Conservation (phyloP, 2,888 invertebrate genomes). For the Apotomis capreana region DNA sequence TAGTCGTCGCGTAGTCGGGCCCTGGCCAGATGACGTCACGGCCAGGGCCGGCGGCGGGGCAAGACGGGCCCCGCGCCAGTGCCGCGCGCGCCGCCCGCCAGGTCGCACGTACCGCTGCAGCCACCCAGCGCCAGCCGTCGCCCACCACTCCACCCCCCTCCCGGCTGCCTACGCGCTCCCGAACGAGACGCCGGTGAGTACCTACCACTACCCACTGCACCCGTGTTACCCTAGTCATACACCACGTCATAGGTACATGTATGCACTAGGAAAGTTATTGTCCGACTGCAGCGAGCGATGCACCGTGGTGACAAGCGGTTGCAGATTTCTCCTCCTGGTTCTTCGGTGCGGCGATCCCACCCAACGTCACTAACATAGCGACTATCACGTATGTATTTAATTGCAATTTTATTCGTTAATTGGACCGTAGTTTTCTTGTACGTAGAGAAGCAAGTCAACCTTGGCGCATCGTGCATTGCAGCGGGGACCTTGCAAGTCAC, state of each 20-base stretch:
- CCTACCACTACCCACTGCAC: slow-evolving; percentile 42
- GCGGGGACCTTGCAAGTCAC: slow-evolving; percentile 83
- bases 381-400: slow-evolving; percentile 43
- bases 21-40: slow-evolving; percentile 83
- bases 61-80: slow-evolving; percentile 84
- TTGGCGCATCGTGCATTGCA: slow-evolving; percentile 84
- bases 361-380: slow-evolving; percentile 36
- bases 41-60: slow-evolving; percentile 80
- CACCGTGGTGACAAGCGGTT: slow-evolving; percentile 63
- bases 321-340: slow-evolving; percentile 74
- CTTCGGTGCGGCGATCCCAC: slow-evolving; percentile 48
- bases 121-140: slow-evolving; percentile 54
- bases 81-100: slow-evolving; percentile 81
- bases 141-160: slow-evolving; percentile 49
- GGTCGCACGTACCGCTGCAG: slow-evolving; percentile 64
- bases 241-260: slow-evolving; percentile 2
- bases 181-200: slow-evolving; percentile 59
- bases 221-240: slow-evolving; percentile 42
- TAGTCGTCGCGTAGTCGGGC: slow-evolving; percentile 77
- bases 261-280: slow-evolving; percentile 60
- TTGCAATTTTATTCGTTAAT: slow-evolving; percentile 33
- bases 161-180: slow-evolving; percentile 55
- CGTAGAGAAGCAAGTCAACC: slow-evolving; percentile 76
- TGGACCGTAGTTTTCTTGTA: slow-evolving; percentile 61
- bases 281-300: slow-evolving; percentile 64